Evolutionary conservation across 2,888 invertebrate genomes (phyloP), one percentile per base, ranked within the genome.

Genomic region (Philaethria dido): DNA sequence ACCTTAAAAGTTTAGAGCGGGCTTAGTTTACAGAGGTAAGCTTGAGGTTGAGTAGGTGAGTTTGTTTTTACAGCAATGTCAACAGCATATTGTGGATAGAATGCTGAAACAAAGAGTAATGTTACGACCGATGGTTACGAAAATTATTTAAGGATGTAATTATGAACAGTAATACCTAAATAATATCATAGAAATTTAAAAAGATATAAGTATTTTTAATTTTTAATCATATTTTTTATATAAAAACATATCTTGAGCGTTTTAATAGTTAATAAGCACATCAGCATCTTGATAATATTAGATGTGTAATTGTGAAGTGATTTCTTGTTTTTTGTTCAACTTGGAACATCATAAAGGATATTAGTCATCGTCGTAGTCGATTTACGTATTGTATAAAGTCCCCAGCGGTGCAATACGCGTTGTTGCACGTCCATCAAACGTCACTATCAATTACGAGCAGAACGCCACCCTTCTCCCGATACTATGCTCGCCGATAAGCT

Each of bases 1-100:
- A 83, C 88, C 90, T 89, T 87, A 88, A 92, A 92, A 92, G 88
- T 91, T 92, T 88, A 87, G 85, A 88, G 87, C 83, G 84, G 81
- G 79, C 83, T 87, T 85, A 83, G 89, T 91, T 91, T 89, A 82
- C 87, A 87, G 81, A 92, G 90, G 90, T 86, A 86, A 85, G 83
- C 86, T 80, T 77, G 82, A 85, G 82, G 89, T 86, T 84, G 81
- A 77, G 82, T 80, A 84, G 83, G 82, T 76, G 81, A 84, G 88
- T 90, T 90, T 91, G 85, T 88, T 89, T 89, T 86, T 76, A 80
- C 75, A 78, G 79, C 77, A 83, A 82, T 86, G 87, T 90, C 85
- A 89, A 91, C 84, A 89, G 74, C 76, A 79, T 77, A 52, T 52
- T 52, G 79, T 79, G 79, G 80, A 77, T 81, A 77, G 80, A 71